These are phyloP conservation scores for Discoglossus pictus DNA, from an alignment of 2,797 vertebrate species.

Conservation along the genomic window DNA sequence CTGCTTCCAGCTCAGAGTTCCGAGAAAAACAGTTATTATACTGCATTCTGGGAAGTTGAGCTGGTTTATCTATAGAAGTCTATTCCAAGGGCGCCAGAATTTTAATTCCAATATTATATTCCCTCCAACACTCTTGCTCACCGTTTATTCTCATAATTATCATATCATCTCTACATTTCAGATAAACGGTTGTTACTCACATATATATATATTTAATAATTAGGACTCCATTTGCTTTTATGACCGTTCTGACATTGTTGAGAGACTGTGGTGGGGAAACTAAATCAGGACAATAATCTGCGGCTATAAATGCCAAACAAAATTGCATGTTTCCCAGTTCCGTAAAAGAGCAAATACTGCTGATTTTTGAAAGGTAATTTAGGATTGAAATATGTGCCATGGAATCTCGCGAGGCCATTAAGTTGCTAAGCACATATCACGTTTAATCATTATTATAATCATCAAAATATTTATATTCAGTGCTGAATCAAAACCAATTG, in stretches of 20 bases:
- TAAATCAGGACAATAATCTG: too few species aligned
- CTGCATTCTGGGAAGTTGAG: too few species aligned
- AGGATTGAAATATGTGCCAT: slow-evolving; percentile 6
- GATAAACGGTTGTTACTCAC: too few species aligned
- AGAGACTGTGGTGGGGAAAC: not conserved
- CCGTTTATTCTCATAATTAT: too few species aligned
- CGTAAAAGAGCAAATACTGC: not conserved
- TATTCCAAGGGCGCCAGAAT: too few species aligned
- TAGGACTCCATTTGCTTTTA: slow-evolving; percentile 16
- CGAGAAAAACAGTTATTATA: too few species aligned
- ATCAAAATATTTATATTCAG: not conserved
- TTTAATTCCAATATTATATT: too few species aligned
- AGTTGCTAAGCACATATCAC: slow-evolving; percentile 5
- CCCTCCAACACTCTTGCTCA: too few species aligned
- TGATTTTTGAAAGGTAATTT: slow-evolving; percentile 11
- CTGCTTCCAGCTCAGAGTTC: too few species aligned
- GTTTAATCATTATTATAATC: slow-evolving; percentile 32
- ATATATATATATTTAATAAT: slow-evolving; percentile 24
- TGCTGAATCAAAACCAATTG: too few species aligned
- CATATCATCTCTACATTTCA: too few species aligned
- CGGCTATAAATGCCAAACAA: not conserved
- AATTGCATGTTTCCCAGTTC: not conserved
- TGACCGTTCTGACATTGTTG: slow-evolving; percentile 25
- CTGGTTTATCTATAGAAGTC: too few species aligned
- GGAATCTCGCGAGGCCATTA: slow-evolving; percentile 22